Evolutionary conservation across 2,113 vertebrate genomes (phyloP), one percentile per base, ranked within the genome.

Genomic region (Panurus biarmicus): DNA sequence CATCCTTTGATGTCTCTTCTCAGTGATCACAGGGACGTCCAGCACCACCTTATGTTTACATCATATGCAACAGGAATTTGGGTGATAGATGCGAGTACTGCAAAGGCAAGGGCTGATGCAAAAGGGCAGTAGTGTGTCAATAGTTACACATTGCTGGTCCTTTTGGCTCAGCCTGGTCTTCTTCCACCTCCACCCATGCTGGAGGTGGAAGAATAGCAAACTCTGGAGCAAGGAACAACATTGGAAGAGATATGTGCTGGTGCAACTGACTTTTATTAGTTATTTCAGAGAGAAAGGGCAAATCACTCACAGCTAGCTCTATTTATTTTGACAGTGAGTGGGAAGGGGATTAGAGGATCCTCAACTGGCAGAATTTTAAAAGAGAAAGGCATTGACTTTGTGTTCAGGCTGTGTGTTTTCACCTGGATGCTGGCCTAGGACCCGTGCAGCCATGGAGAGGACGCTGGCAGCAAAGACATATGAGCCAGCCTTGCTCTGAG

Each of bases 91-190:
- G 38, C 0, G 6, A 70, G 38, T 21, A 29, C 35, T 38, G 83
- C 54, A 47, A 58, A 71, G 81, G 48, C 36, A 50, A 28, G 54
- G n/a, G 16, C 26, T 78, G 74, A 42, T 86, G 62, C 31, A 40
- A 29, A 90, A 60, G 29, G 12, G 6, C 13, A 14, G 64, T 5
- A 16, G 9, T 7, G 2, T 67, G 36, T 65, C 69, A 25, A 16
- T 64, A 44, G 35, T 51, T 74, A 23, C 1, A n/a, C 0, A 0
- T 31, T 67, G 48, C 28, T 83, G 45, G 21, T 69, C 26, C 22
- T 28, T 38, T 16, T 70, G 35, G 33, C 31, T 58, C 29, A 42
- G 54, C 25, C 85, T 82, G 28, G 11, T 75, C 22, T 57, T 65
- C 36, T n/a, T 71, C 73, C 25, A 60, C 36, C 15, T 33, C 38